A percentile compares a stretch with the other conserved stretches of the same genome.
Evolutionary conservation across 2,888 invertebrate genomes (phyloP).

Genomic region (Zhuqinia jingwanae): DNA sequence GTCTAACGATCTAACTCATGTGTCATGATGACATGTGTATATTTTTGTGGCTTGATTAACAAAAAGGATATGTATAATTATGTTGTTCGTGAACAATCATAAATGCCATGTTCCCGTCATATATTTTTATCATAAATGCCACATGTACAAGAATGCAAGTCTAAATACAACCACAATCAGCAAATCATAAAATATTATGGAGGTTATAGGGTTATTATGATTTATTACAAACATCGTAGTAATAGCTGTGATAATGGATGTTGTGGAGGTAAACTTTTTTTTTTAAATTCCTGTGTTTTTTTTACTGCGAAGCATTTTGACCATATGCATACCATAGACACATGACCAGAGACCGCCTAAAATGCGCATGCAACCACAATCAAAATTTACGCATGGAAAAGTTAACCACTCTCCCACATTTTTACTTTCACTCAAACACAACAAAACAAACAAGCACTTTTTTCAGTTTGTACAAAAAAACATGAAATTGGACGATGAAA

Average conservation of each 20-base stretch:
- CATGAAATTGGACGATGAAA: background rate
- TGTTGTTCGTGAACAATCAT: background rate
- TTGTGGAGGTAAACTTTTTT: constrained; percentile 5
- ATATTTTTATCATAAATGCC: too few species aligned
- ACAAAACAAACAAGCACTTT: background rate
- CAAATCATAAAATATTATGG: background rate
- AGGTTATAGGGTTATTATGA: background rate
- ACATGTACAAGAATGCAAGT: too few species aligned
- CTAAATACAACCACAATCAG: too few species aligned
- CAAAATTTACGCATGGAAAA: too few species aligned
- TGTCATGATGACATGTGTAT: background rate
- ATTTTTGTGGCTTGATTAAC: background rate
- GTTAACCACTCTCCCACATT: background rate
- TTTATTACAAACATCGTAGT: too few species aligned
- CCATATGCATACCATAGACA: constrained; percentile 13
- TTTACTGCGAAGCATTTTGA: too few species aligned
- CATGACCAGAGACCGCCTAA: constrained; percentile 41
- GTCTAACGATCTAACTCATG: background rate
- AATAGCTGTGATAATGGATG: background rate
- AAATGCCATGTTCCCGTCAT: constrained; percentile 21
- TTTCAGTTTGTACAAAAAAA: too few species aligned
- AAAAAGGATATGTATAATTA: constrained; percentile 19
- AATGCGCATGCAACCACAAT: constrained; percentile 37
- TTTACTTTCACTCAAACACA: background rate
- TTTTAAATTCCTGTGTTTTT: too few species aligned